Percentiles rank a stretch among this genome's conserved stretches.
Conservation (phyloP, 2,888 invertebrate genomes). For the Nemurella pictetii region DNA sequence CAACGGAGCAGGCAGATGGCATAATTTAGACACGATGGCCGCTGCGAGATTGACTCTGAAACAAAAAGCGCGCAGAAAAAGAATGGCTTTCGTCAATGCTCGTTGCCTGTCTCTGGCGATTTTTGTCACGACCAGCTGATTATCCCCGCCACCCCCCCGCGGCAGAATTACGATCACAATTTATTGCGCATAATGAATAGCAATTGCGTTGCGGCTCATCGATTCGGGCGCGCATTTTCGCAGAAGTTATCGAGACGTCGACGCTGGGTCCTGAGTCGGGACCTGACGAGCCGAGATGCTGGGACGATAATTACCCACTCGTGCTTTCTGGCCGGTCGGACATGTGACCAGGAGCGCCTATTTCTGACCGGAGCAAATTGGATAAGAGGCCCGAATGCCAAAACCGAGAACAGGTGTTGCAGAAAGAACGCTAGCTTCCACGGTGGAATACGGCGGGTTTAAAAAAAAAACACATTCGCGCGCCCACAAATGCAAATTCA, state of each 20-base stretch:
- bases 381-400: neutral
- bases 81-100: neutral
- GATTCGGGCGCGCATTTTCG: neutral
- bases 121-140: neutral
- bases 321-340: neutral
- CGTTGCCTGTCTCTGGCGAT: neutral
- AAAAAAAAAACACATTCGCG: neutral
- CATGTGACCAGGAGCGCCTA: neutral
- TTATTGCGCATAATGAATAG: neutral
- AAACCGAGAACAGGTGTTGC: neutral
- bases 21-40: neutral
- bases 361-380: neutral
- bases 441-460: too few species aligned
- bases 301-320: neutral
- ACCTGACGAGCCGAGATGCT: neutral
- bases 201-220: neutral
- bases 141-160: too few species aligned
- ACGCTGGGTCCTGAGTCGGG: neutral
- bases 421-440: neutral
- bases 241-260: neutral
- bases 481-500: neutral
- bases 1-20: neutral
- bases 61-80: neutral
- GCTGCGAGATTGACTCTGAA: neutral
- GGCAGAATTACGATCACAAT: neutral